A percentile compares a stretch with the other conserved stretches of the same genome.
Conservation (phyloP, 2,888 invertebrate genomes). For the Leucoma salicis region DNA sequence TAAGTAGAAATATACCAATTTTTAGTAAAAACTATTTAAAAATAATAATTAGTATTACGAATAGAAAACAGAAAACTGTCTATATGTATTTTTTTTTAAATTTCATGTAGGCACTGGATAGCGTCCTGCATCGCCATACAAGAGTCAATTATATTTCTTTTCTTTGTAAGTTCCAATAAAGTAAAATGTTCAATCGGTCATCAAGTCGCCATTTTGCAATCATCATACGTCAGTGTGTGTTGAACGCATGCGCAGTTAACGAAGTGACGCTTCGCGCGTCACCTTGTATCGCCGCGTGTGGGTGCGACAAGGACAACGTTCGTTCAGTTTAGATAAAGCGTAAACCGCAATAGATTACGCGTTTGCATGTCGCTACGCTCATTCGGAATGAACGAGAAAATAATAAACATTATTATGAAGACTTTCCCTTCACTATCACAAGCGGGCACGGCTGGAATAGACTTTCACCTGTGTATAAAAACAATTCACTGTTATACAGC, state of each 20-base stretch:
- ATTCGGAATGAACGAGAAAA: slow-evolving; percentile 30
- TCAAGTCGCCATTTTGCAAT: slow-evolving; percentile 60
- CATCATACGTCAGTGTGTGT: slow-evolving; percentile 28
- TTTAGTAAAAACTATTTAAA: too few relatives aligned
- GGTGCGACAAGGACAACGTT: slow-evolving; percentile 50
- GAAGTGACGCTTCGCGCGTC: slow-evolving; percentile 38
- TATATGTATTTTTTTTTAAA: too few relatives aligned
- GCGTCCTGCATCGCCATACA: too few relatives aligned
- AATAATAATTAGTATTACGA: too few relatives aligned
- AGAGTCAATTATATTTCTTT: too few relatives aligned
- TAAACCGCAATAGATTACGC: slow-evolving; percentile 26
- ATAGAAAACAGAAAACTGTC: too few relatives aligned
- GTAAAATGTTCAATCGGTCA: slow-evolving; percentile 19
- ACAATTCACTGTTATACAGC: not conserved
- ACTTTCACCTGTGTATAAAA: slow-evolving; percentile 14
- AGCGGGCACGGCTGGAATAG: slow-evolving; percentile 14
- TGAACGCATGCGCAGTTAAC: slow-evolving; percentile 29
- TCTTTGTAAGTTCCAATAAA: not conserved
- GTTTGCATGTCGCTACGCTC: slow-evolving; percentile 28
- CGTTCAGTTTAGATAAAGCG: slow-evolving; percentile 22
- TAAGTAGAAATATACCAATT: too few relatives aligned
- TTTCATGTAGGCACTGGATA: too few relatives aligned
- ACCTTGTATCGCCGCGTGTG: slow-evolving; percentile 32
- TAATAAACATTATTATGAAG: slow-evolving; percentile 16
- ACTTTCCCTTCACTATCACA: slow-evolving; percentile 27